Conservation (phyloP, 2,888 invertebrate species). For the Papilio protenor region DNA sequence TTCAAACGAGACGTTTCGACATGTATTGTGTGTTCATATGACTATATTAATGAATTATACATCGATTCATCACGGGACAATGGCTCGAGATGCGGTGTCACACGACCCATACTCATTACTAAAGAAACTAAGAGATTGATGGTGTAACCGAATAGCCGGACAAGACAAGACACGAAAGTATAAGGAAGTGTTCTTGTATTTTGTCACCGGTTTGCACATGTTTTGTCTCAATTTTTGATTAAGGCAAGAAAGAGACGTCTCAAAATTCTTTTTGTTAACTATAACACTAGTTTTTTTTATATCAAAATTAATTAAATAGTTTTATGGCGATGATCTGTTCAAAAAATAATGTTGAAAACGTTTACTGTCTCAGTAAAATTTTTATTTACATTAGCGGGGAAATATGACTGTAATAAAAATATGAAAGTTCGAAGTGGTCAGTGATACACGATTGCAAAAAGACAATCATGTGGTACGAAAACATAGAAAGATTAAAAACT, state of each 20-base stretch:
- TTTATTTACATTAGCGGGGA: neutral
- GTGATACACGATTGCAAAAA: neutral
- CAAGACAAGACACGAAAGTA: conserved; percentile 8
- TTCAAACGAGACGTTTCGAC: conserved; percentile 56
- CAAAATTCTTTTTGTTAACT: too few species aligned
- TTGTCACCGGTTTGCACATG: neutral
- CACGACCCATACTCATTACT: conserved; percentile 62
- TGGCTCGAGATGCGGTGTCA: conserved; percentile 59
- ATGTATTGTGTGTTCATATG: conserved; percentile 56
- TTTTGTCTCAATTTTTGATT: neutral
- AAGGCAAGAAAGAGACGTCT: too few species aligned
- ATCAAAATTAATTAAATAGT: neutral
- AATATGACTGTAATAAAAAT: neutral
- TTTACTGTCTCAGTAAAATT: neutral
- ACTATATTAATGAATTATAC: conserved; percentile 59
- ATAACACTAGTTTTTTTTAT: too few species aligned
- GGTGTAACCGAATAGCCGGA: conserved; percentile 37
- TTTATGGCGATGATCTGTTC: neutral
- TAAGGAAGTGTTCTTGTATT: neutral
- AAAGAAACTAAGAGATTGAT: conserved; percentile 61
- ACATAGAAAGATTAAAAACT: neutral
- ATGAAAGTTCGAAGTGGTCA: neutral
- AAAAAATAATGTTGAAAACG: neutral
- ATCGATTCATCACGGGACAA: conserved; percentile 61
- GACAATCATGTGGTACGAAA: neutral